Conservation (phyloP, 2,888 invertebrate genomes). For the Caenorhabditis sp. region DNA sequence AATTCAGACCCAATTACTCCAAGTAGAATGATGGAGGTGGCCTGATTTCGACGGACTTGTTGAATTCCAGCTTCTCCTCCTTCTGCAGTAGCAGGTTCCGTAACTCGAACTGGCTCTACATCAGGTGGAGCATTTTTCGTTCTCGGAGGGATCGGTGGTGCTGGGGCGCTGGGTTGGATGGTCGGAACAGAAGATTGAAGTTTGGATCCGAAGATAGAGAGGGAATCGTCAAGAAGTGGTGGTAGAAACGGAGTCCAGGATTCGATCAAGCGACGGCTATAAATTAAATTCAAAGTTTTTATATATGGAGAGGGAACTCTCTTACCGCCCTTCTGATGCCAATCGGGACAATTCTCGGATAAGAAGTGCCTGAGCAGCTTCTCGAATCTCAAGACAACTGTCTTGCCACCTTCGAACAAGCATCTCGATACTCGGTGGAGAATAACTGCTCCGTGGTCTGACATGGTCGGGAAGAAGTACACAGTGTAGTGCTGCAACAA, state of each 20-base stretch:
- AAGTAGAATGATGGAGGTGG: constrained; percentile 95
- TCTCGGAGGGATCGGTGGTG: constrained; percentile 73
- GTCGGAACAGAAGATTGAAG: constrained; percentile 70
- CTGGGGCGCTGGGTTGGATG: constrained; percentile 59
- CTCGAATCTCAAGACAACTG: constrained; percentile 95
- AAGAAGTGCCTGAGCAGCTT: constrained; percentile 96
- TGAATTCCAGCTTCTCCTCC: constrained; percentile 72
- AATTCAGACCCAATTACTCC: constrained; percentile 99
- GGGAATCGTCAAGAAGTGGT: constrained; percentile 85
- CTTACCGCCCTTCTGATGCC: constrained; percentile 89
- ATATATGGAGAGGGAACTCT: constrained; percentile 7
- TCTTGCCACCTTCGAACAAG: constrained; percentile 98
- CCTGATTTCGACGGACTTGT: constrained; percentile 91
- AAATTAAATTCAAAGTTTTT: neutral
- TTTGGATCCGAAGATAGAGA: constrained; percentile 83
- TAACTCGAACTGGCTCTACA: constrained; percentile 52
- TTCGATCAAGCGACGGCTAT: constrained; percentile 92
- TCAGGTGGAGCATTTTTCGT: constrained; percentile 64
- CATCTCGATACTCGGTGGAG: constrained; percentile 97
- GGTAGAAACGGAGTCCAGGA: constrained; percentile 97
- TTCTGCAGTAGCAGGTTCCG: constrained; percentile 64
- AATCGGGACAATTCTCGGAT: constrained; percentile 93
- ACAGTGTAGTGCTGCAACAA: constrained; percentile 96
- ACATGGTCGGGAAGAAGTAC: constrained; percentile 96
- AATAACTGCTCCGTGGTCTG: constrained; percentile 87